Evolutionary conservation across 2,797 vertebrate species (phyloP).

Genomic region (Gila robusta): DNA sequence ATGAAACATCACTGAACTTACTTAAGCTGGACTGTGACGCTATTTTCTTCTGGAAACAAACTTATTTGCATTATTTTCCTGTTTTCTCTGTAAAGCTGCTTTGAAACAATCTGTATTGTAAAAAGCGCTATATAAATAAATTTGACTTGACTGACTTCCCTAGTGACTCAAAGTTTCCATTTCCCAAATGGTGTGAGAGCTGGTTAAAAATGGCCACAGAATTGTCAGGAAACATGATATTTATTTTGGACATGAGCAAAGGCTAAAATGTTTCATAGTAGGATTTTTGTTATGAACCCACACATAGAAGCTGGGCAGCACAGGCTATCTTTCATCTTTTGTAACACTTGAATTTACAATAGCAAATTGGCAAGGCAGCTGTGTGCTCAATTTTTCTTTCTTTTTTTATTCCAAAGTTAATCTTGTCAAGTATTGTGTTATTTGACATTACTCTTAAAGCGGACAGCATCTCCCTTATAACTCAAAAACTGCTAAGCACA

Average conservation of each 20-base stretch:
- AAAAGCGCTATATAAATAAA: too few species aligned
- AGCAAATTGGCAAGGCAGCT: background rate
- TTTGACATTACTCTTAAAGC: background rate
- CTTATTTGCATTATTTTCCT: too few species aligned
- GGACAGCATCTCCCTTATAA: background rate
- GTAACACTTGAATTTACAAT: background rate
- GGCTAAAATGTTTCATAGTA: background rate
- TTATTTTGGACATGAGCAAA: background rate
- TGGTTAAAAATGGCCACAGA: background rate
- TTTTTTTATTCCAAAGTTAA: conserved; percentile 1
- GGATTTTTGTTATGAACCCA: background rate
- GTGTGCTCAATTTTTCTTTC: background rate
- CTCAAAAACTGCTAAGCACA: background rate
- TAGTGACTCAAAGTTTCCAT: conserved; percentile 36
- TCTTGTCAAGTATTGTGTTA: conserved; percentile 11
- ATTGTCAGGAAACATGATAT: background rate
- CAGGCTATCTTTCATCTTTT: background rate
- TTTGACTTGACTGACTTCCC: background rate
- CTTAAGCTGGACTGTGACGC: too few species aligned
- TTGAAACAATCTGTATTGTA: too few species aligned
- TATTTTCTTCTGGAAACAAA: too few species aligned
- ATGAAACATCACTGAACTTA: too few species aligned
- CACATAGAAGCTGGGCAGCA: background rate
- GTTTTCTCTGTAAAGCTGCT: too few species aligned
- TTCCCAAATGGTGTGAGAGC: conserved; percentile 12